phyloP scores from a whole-genome alignment of 2,888 invertebrate genomes.

The Drosophila gaucha region DNA sequence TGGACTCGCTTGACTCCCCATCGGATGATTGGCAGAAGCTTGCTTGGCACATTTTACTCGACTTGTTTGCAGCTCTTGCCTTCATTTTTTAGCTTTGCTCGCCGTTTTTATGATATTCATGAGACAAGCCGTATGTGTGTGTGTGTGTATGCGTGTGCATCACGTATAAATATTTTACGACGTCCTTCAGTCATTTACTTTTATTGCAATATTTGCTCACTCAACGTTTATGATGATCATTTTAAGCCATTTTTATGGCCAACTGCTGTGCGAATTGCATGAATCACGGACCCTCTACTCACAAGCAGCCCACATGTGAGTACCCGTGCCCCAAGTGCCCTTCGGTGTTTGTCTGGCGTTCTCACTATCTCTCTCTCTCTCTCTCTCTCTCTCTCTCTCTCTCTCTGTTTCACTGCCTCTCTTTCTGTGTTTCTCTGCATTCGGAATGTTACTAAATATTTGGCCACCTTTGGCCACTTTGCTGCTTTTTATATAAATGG shows the following conservation, averaged over 20 bases:
- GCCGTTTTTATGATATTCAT: conserved; percentile 63
- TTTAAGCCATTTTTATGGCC: conserved; percentile 85
- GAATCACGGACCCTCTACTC: conserved; percentile 71
- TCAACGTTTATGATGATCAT: conserved; percentile 85
- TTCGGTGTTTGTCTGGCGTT: conserved; percentile 28
- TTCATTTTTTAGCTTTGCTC: conserved; percentile 38
- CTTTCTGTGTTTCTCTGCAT: conserved; percentile 10
- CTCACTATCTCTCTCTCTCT: not conserved
- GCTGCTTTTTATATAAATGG: conserved; percentile 73
- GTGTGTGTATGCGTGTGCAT: conserved; percentile 50
- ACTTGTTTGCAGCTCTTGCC: conserved; percentile 45
- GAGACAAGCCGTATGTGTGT: conserved; percentile 19
- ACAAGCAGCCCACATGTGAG: conserved; percentile 54
- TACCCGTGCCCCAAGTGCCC: conserved; percentile 36
- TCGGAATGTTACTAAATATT: conserved; percentile 74
- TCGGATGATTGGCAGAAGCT: conserved; percentile 47
- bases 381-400: not conserved
- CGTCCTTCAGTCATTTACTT: conserved; percentile 84
- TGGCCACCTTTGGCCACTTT: conserved; percentile 72
- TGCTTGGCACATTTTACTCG: conserved; percentile 57
- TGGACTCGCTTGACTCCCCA: conserved; percentile 7
- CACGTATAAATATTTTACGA: conserved; percentile 83
- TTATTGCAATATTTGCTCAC: conserved; percentile 85
- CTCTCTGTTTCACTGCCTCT: not conserved
- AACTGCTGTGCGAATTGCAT: conserved; percentile 76